These are phyloP conservation scores for Heliconius erato DNA, from an alignment of 2,888 invertebrate species.

Conservation along the genomic window DNA sequence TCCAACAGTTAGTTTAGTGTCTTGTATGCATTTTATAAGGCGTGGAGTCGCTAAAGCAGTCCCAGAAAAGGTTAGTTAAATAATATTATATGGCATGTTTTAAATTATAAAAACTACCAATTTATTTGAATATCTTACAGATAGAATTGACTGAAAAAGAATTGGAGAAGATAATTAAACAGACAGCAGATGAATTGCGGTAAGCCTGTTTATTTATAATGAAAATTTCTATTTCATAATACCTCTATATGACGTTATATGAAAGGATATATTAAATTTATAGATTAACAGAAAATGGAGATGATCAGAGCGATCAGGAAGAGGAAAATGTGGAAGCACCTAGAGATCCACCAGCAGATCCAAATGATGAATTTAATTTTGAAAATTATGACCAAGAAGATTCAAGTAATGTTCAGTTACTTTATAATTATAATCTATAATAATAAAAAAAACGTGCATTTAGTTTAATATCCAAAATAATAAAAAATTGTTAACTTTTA, in stretches of 20 bases:
- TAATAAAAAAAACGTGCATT: not conserved
- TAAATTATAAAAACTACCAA: not conserved
- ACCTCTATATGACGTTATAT: not conserved
- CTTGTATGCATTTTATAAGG: constrained; percentile 92
- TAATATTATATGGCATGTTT: not conserved
- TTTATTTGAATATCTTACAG: constrained; percentile 69
- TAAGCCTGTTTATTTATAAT: constrained; percentile 65
- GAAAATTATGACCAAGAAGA: constrained; percentile 91
- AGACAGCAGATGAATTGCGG: constrained; percentile 89
- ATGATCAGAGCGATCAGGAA: constrained; percentile 79
- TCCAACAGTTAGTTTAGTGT: constrained; percentile 89
- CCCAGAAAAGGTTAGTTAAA: constrained; percentile 87
- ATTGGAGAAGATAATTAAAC: constrained; percentile 90
- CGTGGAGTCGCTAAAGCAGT: constrained; percentile 91
- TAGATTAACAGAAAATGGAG: constrained; percentile 75
- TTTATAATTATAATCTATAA: not conserved
- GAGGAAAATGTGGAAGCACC: constrained; percentile 60
- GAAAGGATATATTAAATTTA: constrained; percentile 9
- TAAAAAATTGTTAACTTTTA: constrained; percentile 51
- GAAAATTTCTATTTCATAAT: not conserved
- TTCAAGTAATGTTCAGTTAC: constrained; percentile 65
- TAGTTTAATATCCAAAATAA: not conserved
- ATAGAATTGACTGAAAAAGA: constrained; percentile 91
- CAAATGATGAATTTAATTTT: constrained; percentile 90
- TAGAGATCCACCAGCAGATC: constrained; percentile 71